Evolutionary conservation across 2,113 vertebrate genomes (phyloP).

Genomic region (Trochalopteron elliotii): DNA sequence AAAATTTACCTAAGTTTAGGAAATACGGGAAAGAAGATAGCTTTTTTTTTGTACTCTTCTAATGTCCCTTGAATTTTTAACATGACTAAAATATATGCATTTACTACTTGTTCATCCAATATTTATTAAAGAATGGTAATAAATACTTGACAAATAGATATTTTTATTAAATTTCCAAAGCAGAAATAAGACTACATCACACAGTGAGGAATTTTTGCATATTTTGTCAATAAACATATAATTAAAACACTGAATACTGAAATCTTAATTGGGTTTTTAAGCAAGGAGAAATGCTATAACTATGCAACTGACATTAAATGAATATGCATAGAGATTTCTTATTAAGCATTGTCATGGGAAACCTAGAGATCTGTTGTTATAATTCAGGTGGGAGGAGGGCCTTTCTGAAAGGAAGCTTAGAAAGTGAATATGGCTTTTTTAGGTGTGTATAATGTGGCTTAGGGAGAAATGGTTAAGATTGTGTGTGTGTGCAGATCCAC

Average conservation of each 20-base stretch:
- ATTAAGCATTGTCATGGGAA: neutral
- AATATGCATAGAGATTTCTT: neutral
- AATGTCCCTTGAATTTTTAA: neutral
- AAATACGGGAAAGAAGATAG: neutral
- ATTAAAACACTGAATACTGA: neutral
- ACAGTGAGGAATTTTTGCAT: neutral
- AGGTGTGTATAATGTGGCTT: neutral
- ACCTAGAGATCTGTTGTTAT: neutral
- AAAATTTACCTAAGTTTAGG: neutral
- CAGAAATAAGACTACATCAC: neutral
- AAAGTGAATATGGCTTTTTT: neutral
- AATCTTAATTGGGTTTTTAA: neutral
- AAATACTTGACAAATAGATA: neutral
- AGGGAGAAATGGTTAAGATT: neutral
- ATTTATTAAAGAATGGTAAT: neutral
- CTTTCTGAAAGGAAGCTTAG: neutral
- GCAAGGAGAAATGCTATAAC: neutral
- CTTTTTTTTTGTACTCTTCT: neutral
- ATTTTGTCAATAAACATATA: neutral
- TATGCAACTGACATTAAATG: neutral
- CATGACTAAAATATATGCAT: neutral
- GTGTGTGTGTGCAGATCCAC: neutral
- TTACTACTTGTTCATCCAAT: neutral
- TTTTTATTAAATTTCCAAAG: neutral
- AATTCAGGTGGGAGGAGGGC: neutral